Evolutionary conservation across 2,888 invertebrate genomes (phyloP).

Genomic region (Phrixothrix hirtus): DNA sequence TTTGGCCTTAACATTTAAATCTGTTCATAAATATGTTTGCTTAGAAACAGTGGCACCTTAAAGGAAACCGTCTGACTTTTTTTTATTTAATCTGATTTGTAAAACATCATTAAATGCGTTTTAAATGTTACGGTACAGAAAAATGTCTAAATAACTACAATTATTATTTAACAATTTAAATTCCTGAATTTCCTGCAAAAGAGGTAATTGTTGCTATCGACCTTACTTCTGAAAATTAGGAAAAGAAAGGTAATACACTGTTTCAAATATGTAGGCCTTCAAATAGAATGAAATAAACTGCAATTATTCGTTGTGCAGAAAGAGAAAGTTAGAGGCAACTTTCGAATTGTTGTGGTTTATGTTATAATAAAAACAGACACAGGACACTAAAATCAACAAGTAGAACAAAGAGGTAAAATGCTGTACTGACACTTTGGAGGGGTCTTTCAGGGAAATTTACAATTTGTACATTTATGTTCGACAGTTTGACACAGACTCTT

Average conservation of each 20-base stretch:
- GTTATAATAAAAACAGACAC: constrained; percentile 34
- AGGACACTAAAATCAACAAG: constrained; percentile 10
- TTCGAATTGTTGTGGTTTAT: constrained; percentile 41
- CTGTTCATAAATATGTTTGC: too few relatives aligned
- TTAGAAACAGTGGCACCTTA: too few relatives aligned
- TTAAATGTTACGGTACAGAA: too few relatives aligned
- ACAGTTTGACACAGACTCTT: constrained; percentile 35
- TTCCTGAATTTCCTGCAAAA: too few relatives aligned
- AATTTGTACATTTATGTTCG: constrained; percentile 27
- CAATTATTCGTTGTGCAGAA: constrained; percentile 16
- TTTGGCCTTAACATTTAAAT: too few relatives aligned
- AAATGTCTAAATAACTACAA: too few relatives aligned
- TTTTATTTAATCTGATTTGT: too few relatives aligned
- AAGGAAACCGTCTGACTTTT: too few relatives aligned
- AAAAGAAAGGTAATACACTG: constrained; percentile 40
- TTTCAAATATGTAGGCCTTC: constrained; percentile 35
- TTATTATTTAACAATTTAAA: too few relatives aligned
- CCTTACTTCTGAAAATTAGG: constrained; percentile 36
- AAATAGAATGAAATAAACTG: constrained; percentile 30
- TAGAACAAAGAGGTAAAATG: constrained; percentile 23
- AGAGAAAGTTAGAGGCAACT: constrained; percentile 36
- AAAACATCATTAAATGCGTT: too few relatives aligned
- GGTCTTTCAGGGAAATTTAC: constrained; percentile 33
- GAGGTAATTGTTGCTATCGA: too few relatives aligned
- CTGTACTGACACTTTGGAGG: constrained; percentile 28